phyloP scores from a whole-genome alignment of 2,113 vertebrate genomes.

The Laterallus jamaicensis region DNA sequence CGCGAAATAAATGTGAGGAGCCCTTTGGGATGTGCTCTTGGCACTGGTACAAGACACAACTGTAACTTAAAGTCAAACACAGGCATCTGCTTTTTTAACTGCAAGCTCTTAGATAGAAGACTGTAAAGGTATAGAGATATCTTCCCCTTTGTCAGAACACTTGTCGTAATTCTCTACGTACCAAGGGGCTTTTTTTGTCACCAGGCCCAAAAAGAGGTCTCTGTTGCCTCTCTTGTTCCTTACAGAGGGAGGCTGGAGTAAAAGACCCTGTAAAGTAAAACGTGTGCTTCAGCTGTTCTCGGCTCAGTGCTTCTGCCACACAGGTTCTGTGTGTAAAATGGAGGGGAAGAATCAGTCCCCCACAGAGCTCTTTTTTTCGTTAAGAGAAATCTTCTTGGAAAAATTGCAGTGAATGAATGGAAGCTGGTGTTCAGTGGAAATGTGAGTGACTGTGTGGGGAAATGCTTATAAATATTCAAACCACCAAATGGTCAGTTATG shows the following conservation, averaged over 20 bases:
- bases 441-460: slow-evolving; percentile 9
- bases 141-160: not conserved
- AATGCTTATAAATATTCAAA: slow-evolving; percentile 57
- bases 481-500: slow-evolving; percentile 46
- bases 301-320: not conserved
- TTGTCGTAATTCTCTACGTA: not conserved
- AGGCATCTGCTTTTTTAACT: not conserved
- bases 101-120: not conserved
- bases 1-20: not conserved
- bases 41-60: not conserved
- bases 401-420: slow-evolving; percentile 21
- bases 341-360: not conserved
- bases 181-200: not conserved
- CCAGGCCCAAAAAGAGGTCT: not conserved
- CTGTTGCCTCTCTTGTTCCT: not conserved
- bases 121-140: not conserved
- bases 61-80: not conserved
- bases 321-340: not conserved
- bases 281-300: not conserved
- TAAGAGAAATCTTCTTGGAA: not conserved
- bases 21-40: not conserved
- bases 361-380: not conserved
- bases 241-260: not conserved
- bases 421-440: slow-evolving; percentile 25
- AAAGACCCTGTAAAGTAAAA: not conserved